Evolutionary conservation across 2,888 invertebrate species (phyloP).

Genomic region (Lasioglossum calceatum): DNA sequence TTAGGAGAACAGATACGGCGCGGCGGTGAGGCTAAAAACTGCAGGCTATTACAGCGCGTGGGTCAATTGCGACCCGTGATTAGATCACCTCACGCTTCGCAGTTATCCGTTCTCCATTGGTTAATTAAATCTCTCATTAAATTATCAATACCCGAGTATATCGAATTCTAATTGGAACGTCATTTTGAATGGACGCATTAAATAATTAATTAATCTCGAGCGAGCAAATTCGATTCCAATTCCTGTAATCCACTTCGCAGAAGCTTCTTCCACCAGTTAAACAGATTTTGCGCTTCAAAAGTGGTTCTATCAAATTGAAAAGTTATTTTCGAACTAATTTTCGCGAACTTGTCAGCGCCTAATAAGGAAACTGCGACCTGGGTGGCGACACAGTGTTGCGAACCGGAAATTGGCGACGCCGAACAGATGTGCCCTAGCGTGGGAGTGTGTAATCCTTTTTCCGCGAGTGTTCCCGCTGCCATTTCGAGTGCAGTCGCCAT

Average conservation of each 20-base stretch:
- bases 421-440: conserved; percentile 52
- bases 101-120: neutral
- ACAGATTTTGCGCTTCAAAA: neutral
- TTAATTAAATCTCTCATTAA: neutral
- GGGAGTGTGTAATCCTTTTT: conserved; percentile 64
- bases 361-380: neutral
- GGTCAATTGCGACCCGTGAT: neutral
- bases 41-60: neutral
- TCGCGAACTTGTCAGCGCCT: neutral
- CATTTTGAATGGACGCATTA: neutral
- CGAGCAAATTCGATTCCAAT: neutral
- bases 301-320: neutral
- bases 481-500: conserved; percentile 49
- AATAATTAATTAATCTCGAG: conserved; percentile 1
- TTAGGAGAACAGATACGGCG: neutral
- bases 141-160: no score
- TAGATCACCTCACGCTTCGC: neutral
- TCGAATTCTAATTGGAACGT: neutral
- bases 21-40: neutral
- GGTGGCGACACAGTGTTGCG: neutral
- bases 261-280: neutral
- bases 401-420: conserved; percentile 43
- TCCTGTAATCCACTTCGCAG: neutral
- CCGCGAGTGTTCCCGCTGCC: conserved; percentile 62
- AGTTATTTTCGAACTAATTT: neutral